Evolutionary conservation across 2,888 invertebrate species (phyloP).

Genomic region (Sinohyriopsis cumingii): DNA sequence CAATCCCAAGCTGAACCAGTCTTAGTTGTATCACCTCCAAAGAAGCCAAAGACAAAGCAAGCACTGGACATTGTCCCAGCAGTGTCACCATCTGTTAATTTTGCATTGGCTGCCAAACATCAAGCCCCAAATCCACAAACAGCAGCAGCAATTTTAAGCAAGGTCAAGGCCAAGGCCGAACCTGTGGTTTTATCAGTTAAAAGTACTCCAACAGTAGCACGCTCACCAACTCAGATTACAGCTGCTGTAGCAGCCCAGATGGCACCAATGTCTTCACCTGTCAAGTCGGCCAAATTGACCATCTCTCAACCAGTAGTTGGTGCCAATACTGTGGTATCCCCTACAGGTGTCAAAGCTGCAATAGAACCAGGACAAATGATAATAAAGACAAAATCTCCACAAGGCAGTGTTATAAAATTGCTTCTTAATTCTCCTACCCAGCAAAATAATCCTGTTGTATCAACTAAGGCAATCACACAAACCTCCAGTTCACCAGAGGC

Average conservation of each 20-base stretch:
- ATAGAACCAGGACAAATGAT: too few species aligned
- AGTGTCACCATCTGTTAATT: too few species aligned
- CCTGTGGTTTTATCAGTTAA: neutral
- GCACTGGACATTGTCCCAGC: neutral
- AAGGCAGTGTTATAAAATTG: constrained; percentile 61
- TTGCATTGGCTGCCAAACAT: too few species aligned
- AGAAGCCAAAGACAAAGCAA: constrained; percentile 1
- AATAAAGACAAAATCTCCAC: constrained; percentile 5
- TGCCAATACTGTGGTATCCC: too few species aligned
- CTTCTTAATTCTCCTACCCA: constrained; percentile 59
- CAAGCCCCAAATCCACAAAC: neutral
- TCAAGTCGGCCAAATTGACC: too few species aligned
- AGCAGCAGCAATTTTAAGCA: neutral
- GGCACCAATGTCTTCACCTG: too few species aligned
- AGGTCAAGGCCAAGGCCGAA: neutral
- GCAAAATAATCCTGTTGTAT: constrained; percentile 43
- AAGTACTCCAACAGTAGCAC: too few species aligned
- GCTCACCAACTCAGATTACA: too few species aligned
- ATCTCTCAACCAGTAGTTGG: too few species aligned
- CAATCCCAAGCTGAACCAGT: neutral
- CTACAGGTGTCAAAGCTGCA: too few species aligned
- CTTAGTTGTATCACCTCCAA: neutral
- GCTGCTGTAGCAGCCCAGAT: too few species aligned
- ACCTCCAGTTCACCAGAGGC: constrained; percentile 13
- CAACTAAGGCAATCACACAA: constrained; percentile 41